Evolutionary conservation across 2,888 invertebrate species (phyloP), one percentile per base, ranked within the genome.

Genomic region (Gortyna flavago): DNA sequence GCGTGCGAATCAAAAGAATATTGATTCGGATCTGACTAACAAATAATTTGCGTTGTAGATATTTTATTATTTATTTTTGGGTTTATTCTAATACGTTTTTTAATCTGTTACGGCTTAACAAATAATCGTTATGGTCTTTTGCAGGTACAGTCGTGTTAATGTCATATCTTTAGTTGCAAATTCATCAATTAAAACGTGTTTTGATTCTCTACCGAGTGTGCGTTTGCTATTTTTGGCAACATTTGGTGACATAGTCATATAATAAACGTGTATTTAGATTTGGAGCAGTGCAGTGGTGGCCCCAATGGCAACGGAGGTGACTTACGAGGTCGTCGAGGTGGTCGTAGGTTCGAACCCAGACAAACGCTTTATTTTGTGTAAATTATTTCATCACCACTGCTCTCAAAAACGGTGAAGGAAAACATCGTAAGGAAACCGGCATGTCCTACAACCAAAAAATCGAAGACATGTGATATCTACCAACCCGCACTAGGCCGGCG

Each of bases 1-100:
- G 77, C 85, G 76, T 85, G 85, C 81, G 86, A 89, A 88, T 91
- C 88, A 90, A 92, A 93, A 92, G 90, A 91, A 88, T 91, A 90
- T 91, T 90, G 89, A 91, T 90, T 87, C 80, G 78, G 81, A 86
- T 84, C 72, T 86, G 85, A 75, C 89, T 88, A 87, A 88, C 87
- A 88, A 88, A 88, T 87, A 86, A 79, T 86, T 80, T 87, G 68
- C 57, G 77, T 70, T 68, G 75, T 75, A 64, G 59, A 77, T 81
- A 75, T 84, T 74, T 84, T 79, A 71, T 81, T 81, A 74, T 86
- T 77, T 80, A 84, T 73, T 81, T 86, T 85, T 67, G 70, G 75
- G 72, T 69, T 81, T 87, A 82, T 80, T 81, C 67, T 87, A 79
- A 87, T 82, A 77, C 38, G 35, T 80, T 80, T 83, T 85, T 77